Evolutionary conservation across 2,888 invertebrate species (phyloP).

Genomic region (Cephus rjabovi): DNA sequence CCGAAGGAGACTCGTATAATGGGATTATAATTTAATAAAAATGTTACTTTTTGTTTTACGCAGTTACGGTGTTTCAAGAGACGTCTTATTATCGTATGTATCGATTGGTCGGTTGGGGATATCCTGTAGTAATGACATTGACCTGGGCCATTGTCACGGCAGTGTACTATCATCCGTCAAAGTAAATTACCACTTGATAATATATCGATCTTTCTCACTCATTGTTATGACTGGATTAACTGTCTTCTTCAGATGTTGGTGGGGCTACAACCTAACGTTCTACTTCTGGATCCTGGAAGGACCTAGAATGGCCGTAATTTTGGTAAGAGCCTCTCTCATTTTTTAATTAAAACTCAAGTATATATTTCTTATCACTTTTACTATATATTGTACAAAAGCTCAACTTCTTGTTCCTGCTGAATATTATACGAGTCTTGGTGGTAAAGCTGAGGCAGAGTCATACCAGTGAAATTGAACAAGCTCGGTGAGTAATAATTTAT

Average conservation of each 20-base stretch:
- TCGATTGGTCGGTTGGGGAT: conserved; percentile 79
- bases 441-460: conserved; percentile 79
- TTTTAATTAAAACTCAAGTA: conserved; percentile 6
- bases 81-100: conserved; percentile 74
- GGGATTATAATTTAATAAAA: not conserved
- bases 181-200: conserved; percentile 49
- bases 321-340: conserved; percentile 71
- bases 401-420: conserved; percentile 82
- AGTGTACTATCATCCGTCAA: conserved; percentile 67
- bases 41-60: conserved; percentile 20
- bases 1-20: not conserved
- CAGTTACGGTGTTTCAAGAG: conserved; percentile 77
- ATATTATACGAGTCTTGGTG: conserved; percentile 83
- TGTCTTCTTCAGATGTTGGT: conserved; percentile 76
- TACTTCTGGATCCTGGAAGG: conserved; percentile 94
- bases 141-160: conserved; percentile 78
- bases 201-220: not conserved
- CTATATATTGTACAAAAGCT: conserved; percentile 69
- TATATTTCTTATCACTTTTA: not conserved
- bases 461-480: conserved; percentile 81
- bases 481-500: conserved; percentile 70
- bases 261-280: conserved; percentile 83
- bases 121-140: conserved; percentile 76
- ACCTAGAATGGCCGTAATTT: conserved; percentile 82
- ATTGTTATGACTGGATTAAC: not conserved